Base-by-base conservation (phyloP, 2,113 vertebrate genomes). In the Pandion haliaetus region DNA sequence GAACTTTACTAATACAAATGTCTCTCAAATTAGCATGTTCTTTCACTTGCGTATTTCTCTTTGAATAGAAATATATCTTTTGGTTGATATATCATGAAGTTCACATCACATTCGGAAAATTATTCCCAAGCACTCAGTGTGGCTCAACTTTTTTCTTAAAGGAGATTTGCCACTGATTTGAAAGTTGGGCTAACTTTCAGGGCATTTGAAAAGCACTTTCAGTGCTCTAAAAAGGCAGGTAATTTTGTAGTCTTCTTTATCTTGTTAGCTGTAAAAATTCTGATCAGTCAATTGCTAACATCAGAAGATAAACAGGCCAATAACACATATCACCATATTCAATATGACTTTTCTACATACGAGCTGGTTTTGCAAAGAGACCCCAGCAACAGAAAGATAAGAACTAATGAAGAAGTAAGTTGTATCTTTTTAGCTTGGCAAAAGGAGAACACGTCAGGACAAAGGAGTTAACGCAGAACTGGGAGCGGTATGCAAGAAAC, bases 301-400 rank as follows among this genome's bases (percentile, higher is more conserved):
- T 17, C 17, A 31, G 52, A 71, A 77, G 40, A 40, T 20, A 45
- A 2, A 47, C 19, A 78, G n/a, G 23, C 17, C 20, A 44, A 14
- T 17, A 21, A 69, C 8, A 42, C 1, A 6, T 50, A 32, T 5
- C 18, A 58, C 12, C 32, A 17, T 8, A 29, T 24, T 40, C 44
- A 74, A 0, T 17, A 14, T 18, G 29, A 28, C 12, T n/a, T 52
- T 19, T 16, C 49, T 67, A 50, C 2, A 2, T 9, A 11, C 5
- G 16, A 85, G 25, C 13, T 59, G 14, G 26, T 18, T 82, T 78
- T 78, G 45, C 42, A 55, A 77, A 88, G 17, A 11, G 17, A 79
- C 26, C 6, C 65, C 50, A 67, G 76, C 16, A 52, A 67, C 6
- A 58, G n/a, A 32, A 55, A 59, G 14, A 16, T 32, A 40, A 74